Evolutionary conservation across 2,888 invertebrate genomes (phyloP), one percentile per base, ranked within the genome.

Genomic region (Agriopis marginaria): DNA sequence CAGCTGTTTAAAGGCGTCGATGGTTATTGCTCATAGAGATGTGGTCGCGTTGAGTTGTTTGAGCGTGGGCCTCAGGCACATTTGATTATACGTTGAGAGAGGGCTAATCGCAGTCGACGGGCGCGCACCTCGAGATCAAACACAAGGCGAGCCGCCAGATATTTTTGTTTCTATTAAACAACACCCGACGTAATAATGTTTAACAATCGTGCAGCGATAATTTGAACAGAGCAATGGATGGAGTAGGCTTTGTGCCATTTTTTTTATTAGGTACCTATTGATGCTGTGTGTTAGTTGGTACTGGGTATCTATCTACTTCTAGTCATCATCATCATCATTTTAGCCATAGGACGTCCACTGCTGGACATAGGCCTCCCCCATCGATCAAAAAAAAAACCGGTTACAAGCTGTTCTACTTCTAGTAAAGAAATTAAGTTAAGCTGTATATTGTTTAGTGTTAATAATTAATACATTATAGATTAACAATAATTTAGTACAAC

Each of bases 111-210:
- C 92, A 90, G 90, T 91, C 89, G 94, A 93, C 94, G 93, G 93
- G 87, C 93, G 94, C 93, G 94, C 93, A 93, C 93, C 93, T 93
- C 93, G 94, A 94, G 94, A 94, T 94, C 94, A 94, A 94, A 94
- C 94, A 94, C 93, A 90, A 92, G 92, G 92, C 93, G 93, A 90
- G 93, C 94, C 94, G 94, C 91, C 94, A 93, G 92, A 94, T 94
- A 94, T 94, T 94, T 94, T 94, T 94, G 94, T 94, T 94, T 94
- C 94, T 94, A 94, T 94, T 94, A 94, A 94, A 94, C 94, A 94
- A 94, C 94, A 94, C 93, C 94, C 94, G 90, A 92, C 92, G 93
- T 94, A 94, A 94, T 94, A 94, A 94, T 94, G 94, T 94, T 94
- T 94, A 94, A 94, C 94, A 93, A 94, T 94, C 94, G 93, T 92